Evolutionary conservation across 1,140 invertebrate species (phyloP).

Genomic region (Nasonia giraulti): DNA sequence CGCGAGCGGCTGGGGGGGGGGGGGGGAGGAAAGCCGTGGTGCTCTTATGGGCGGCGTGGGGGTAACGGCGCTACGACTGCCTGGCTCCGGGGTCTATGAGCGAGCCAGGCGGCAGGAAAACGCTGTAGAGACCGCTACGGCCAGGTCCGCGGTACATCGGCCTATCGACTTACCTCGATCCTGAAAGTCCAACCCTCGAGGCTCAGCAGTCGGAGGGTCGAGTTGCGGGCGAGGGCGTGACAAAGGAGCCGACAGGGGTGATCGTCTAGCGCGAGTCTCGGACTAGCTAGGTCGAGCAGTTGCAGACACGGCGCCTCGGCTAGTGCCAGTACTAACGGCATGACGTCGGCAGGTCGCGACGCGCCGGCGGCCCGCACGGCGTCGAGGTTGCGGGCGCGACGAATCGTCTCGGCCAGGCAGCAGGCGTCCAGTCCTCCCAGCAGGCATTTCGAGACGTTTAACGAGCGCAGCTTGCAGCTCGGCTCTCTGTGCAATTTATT

Average conservation of each 20-base stretch:
- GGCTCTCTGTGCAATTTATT: slow-evolving; percentile 13
- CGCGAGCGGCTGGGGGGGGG: no score
- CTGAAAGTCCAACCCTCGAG: slow-evolving; percentile 77
- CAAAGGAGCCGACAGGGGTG: slow-evolving; percentile 75
- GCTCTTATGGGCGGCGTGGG: no score
- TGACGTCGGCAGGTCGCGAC: slow-evolving; percentile 29
- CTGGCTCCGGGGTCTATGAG: no score
- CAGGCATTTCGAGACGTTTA: slow-evolving; percentile 38
- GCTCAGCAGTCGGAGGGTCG: slow-evolving; percentile 73
- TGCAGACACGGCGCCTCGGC: slow-evolving; percentile 41
- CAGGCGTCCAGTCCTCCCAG: slow-evolving; percentile 34
- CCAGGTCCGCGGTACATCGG: no score
- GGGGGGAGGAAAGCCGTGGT: no score
- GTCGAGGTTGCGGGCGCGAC: slow-evolving; percentile 28
- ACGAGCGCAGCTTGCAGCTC: slow-evolving; percentile 42
- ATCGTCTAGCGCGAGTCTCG: slow-evolving; percentile 35
- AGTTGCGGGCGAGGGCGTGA: slow-evolving; percentile 74
- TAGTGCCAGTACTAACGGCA: slow-evolving; percentile 24
- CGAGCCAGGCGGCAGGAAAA: no score
- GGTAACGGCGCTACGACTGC: no score
- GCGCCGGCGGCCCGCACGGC: slow-evolving; percentile 29
- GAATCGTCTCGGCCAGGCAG: slow-evolving; percentile 38
- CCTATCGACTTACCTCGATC: slow-evolving; percentile 71
- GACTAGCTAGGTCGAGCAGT: slow-evolving; percentile 58
- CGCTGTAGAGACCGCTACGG: no score